Evolutionary conservation across 2,113 vertebrate species (phyloP).

Genomic region (Gulo gulo): DNA sequence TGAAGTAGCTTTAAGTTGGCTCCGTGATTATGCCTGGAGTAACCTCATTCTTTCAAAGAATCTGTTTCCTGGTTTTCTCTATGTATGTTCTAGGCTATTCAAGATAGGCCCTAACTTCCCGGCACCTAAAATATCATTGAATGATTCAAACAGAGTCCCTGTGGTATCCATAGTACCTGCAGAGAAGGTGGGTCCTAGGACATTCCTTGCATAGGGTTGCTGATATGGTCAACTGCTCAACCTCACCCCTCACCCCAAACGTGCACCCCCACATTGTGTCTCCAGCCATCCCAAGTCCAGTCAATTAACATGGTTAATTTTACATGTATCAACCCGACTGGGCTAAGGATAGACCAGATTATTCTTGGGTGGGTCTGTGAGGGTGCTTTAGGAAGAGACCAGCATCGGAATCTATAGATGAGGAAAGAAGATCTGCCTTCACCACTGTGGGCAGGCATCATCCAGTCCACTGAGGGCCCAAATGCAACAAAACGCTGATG

Average conservation of each 20-base stretch:
- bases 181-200: neutral
- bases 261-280: neutral
- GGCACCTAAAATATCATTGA: neutral
- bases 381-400: neutral
- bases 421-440: neutral
- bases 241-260: neutral
- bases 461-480: neutral
- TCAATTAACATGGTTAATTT: neutral
- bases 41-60: neutral
- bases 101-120: neutral
- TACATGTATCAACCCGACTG: neutral
- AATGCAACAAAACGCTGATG: neutral
- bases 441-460: neutral
- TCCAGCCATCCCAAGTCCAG: neutral
- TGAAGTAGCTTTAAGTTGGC: neutral
- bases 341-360: neutral
- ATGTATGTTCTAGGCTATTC: neutral
- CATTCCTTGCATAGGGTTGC: neutral
- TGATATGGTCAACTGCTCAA: neutral
- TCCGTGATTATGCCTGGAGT: neutral
- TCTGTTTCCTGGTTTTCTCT: neutral
- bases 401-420: neutral
- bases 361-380: neutral
- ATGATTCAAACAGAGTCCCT: neutral
- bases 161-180: neutral